Base-by-base conservation (phyloP, 2,797 vertebrate genomes). In the Enteromius viviparus region DNA sequence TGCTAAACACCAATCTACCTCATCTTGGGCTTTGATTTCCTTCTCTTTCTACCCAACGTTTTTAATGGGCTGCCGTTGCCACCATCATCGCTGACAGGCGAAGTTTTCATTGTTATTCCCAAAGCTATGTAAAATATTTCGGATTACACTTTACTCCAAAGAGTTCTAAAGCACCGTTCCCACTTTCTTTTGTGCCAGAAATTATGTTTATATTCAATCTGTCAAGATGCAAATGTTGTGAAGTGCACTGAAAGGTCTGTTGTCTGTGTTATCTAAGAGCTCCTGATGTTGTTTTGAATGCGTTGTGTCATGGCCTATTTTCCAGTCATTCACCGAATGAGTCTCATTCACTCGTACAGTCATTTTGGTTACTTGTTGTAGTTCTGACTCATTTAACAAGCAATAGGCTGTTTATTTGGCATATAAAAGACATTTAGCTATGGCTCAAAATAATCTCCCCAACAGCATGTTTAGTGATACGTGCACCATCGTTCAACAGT, bases 381-480 rank as follows among this genome's bases (percentile, higher is more conserved):
- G 84, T 83, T 89, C 86, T 85, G 86, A 85, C 71, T 89, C 87
- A 89, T 87, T 87, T 81, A 85, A 76, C 86, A 84, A 82, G 74
- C 82, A 86, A 79, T 78, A 83, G 80, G 64, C 68, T 81, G 81
- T 88, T 88, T 84, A 86, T 88, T 82, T 49, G 72, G 29, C 76
- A 66, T 84, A 86, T 53, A 83, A 83, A 86, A 81, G 80, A 85
- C 84, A 78, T 87, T 85, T 76, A 84, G 83, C 72, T 78, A 51
- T 14, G 78, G 81, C 83, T 85, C 60, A 68, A 85, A 84, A 87
- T 85, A 81, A 76, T 84, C 78, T 69, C 29, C 40, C 15, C 45
- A 83, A 82, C 80, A 78, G 51, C 82, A 78, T 64, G 84, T 74
- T 83, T 65, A 79, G 69, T 80, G 82, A 84, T 78, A 80, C 76